Evolutionary conservation across 1,140 invertebrate genomes (phyloP), one percentile per base, ranked within the genome.

Genomic region (Manduca sexta): DNA sequence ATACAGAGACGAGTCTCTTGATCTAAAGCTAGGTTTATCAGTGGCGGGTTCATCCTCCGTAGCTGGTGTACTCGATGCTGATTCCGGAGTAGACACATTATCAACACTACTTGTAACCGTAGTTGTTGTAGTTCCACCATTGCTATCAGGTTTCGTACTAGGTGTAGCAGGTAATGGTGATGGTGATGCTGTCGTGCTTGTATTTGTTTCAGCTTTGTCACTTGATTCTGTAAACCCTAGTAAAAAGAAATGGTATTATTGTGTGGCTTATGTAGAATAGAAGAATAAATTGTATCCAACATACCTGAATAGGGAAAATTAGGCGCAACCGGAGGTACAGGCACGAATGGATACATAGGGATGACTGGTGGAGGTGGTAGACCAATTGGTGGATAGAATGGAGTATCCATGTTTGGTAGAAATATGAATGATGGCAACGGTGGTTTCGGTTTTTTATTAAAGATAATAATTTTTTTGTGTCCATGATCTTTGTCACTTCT

Each of bases 371-470:
- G 69, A 15, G 69, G 62, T 0, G 75, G 73, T 30, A 84, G 44
- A 1, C 69, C 74, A 31, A 82, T 64, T 0, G 81, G 81, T 12
- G 81, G 78, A 43, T 70, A 84, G 46, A 63, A 84, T 6, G 75
- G 70, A 3, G 81, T 81, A 21, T 75, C 74, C 43, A 76, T 58
- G 33, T 69, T 71, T 4, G 78, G 78, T 30, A 84, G 46, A 39
- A 84, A 82, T 47, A 84, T 79, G 44, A 84, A 84, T 13, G 75
- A 78, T 2, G 81, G 81, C 35, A 84, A 53, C 2, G 69, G 68
- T 34, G 60, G 68, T 33, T 67, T 74, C 1, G 72, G 70, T 47
- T 72, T 75, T 54, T 76, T 83, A 49, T 80, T 76, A 18, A 73
- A 60, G 35, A 82, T 56, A 8, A 83, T 37, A 45, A 83, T 69